Evolutionary conservation across 2,888 invertebrate genomes (phyloP), one percentile per base, ranked within the genome.

Genomic region (Melitaea athalia): DNA sequence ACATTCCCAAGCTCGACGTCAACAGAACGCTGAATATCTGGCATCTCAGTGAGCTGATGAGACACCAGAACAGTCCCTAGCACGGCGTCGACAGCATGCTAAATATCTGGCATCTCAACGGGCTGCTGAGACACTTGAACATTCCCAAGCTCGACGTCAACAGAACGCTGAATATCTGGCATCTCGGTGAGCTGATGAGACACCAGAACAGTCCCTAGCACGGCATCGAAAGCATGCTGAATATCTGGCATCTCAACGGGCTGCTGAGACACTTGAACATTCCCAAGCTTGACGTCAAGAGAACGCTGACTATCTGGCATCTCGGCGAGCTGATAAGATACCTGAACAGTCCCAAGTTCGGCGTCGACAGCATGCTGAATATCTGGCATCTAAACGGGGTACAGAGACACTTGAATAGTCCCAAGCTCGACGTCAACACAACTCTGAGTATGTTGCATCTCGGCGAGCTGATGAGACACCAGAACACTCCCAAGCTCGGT

Each of bases 51-150:
- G n/a, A n/a, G n/a, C 73, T 70, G 61, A 63, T 11, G 74, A 75
- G 68, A 74, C 73, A 70, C 70, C 68, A 38, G 71, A 72, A 70
- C 67, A 74, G 63, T 69, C 73, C n/a, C 69, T 69, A 68, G 64
- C 49, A 67, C 68, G 73, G 63, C 74, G 74, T 74, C 65, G 43
- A 72, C 74, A 73, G 68, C 50, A 74, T 63, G 75, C 72, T 70
- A 72, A 74, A 42, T 73, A 74, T 73, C 69, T 76, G 63, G 63
- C 68, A 64, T 74, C 72, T 72, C 72, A 75, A 67, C 75, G 73
- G 55, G 72, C 71, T 72, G n/a, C 67, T 43, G 73, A 75, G 67
- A 75, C n/a, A 71, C 68, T 72, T n/a, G n/a, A n/a, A n/a, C n/a
- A n/a, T n/a, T n/a, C n/a, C n/a, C n/a, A n/a, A n/a, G n/a, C n/a